Conservation (phyloP, 53 echinoderm and acorn worm species). For the Zoroaster sp. region DNA sequence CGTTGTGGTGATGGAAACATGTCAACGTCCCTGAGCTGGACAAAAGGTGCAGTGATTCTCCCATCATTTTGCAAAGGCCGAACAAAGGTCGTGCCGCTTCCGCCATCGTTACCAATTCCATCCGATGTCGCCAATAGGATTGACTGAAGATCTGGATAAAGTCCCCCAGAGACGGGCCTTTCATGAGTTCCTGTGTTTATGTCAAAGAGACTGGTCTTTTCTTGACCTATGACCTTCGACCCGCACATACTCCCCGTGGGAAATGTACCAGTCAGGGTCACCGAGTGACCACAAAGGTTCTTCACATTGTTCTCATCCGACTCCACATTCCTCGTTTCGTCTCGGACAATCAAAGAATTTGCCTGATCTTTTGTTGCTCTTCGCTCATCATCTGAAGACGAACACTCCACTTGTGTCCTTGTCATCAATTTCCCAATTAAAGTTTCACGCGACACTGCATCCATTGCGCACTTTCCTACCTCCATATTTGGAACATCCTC, state of each 20-base stretch:
- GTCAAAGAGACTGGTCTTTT: not conserved
- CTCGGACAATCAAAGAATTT: too few species aligned
- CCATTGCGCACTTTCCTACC: too few species aligned
- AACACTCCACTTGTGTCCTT: too few species aligned
- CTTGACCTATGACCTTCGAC: not conserved
- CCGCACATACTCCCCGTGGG: not conserved
- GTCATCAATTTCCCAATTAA: too few species aligned
- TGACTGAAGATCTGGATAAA: conserved; percentile 30
- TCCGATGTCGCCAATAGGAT: not conserved
- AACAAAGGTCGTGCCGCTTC: too few species aligned
- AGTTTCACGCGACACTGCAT: too few species aligned
- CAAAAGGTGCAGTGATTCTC: not conserved
- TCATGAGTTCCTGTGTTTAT: not conserved
- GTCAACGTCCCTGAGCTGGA: not conserved
- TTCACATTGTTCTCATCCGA: not conserved
- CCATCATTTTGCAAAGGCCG: not conserved
- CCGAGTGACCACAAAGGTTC: not conserved
- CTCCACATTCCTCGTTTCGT: not conserved
- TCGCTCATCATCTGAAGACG: too few species aligned
- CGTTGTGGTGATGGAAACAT: not conserved
- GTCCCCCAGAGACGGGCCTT: conserved; percentile 2
- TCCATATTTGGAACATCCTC: not conserved
- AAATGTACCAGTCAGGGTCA: not conserved
- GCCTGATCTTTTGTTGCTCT: too few species aligned
- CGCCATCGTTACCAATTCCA: not conserved